Conservation (phyloP, 2,888 invertebrate species). For the Panzeria rudis region DNA sequence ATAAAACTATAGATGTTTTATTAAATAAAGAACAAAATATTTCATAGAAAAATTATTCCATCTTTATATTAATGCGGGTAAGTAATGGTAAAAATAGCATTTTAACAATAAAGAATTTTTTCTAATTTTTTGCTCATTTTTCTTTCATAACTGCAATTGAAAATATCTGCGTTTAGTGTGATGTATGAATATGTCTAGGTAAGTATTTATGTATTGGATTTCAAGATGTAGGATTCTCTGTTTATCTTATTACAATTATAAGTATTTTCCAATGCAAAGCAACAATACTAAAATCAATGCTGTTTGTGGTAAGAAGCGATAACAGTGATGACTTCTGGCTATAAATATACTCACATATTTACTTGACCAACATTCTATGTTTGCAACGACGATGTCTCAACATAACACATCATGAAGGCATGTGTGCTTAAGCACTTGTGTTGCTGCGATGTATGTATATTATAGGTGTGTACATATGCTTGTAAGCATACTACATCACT, state of each 20-base stretch:
- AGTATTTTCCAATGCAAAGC: conserved; percentile 12
- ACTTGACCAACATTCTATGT: conserved; percentile 18
- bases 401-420: conserved; percentile 17
- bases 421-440: conserved; percentile 31
- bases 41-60: too few species aligned
- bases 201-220: conserved; percentile 36
- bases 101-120: too few species aligned
- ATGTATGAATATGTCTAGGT: not conserved
- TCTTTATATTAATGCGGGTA: too few species aligned
- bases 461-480: not conserved
- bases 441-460: not conserved
- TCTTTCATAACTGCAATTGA: not conserved
- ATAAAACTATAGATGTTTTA: too few species aligned
- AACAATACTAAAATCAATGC: not conserved
- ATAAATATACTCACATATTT: not conserved
- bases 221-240: not conserved
- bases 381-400: conserved; percentile 19
- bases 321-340: conserved; percentile 34
- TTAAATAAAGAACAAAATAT: too few species aligned
- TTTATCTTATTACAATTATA: conserved; percentile 29
- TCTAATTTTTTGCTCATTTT: not conserved
- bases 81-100: too few species aligned
- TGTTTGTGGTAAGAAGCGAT: conserved; percentile 2
- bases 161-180: not conserved
- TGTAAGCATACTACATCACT: not conserved